phyloP scores from a whole-genome alignment of 2,113 vertebrate genomes.

The Seriola dumerili region DNA sequence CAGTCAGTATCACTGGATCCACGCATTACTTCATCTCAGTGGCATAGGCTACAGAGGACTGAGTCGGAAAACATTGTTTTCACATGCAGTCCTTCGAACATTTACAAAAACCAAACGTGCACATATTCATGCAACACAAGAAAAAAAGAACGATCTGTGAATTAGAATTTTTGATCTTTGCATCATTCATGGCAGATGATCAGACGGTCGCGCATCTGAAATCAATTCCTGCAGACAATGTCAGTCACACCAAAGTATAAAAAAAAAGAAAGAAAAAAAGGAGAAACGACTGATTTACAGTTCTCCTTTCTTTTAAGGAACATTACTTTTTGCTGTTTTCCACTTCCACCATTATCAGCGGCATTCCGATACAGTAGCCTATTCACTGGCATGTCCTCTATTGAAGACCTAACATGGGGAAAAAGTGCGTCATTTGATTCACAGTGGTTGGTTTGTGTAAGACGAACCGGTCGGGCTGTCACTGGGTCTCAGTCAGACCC shows the following conservation, averaged over 20 bases:
- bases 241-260: constrained; percentile 8
- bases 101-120: neutral
- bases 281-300: neutral
- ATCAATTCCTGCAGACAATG: neutral
- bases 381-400: constrained; percentile 19
- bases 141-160: neutral
- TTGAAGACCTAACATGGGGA: constrained; percentile 36
- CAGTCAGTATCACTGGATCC: constrained; percentile 17
- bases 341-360: neutral
- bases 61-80: neutral
- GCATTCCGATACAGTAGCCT: constrained; percentile 39
- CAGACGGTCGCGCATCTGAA: neutral
- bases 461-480: constrained; percentile 42
- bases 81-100: neutral
- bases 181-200: neutral
- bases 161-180: neutral
- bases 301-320: neutral
- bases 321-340: neutral
- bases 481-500: constrained; percentile 54
- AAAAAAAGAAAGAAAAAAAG: neutral
- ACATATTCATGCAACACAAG: neutral
- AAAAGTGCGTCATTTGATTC: constrained; percentile 79
- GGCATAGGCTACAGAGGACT: neutral
- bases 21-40: constrained; percentile 30
- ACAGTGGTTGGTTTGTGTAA: constrained; percentile 74